Conservation (phyloP, 2,113 vertebrate species). For the Noctilio leporinus region DNA sequence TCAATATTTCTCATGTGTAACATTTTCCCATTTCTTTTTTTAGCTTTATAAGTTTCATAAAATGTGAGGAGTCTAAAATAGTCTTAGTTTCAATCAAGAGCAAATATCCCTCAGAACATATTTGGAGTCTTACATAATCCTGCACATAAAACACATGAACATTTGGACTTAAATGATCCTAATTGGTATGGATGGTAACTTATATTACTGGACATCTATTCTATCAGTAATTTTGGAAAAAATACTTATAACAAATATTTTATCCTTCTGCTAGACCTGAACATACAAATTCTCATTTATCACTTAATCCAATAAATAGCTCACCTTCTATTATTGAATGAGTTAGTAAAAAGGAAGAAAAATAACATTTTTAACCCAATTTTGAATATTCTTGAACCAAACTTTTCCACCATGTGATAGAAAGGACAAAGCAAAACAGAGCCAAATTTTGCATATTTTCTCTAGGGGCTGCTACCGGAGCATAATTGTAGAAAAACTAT, state of each 20-base stretch:
- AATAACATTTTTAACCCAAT: neutral
- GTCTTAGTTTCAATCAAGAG: neutral
- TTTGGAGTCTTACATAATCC: neutral
- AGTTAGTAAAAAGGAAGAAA: neutral
- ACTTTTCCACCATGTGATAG: neutral
- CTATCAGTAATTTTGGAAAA: neutral
- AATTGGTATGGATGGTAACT: neutral
- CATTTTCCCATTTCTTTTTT: neutral
- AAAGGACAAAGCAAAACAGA: neutral
- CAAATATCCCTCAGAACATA: neutral
- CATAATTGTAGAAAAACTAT: neutral
- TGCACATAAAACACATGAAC: neutral
- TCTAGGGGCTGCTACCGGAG: neutral
- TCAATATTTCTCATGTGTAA: neutral
- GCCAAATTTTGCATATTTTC: neutral
- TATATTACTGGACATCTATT: neutral
- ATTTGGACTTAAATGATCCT: neutral
- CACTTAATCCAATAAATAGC: neutral
- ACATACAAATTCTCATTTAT: neutral
- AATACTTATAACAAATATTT: neutral
- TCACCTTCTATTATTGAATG: neutral
- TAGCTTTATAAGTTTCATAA: neutral
- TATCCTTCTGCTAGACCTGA: neutral
- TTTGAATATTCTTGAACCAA: neutral
- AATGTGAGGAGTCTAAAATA: neutral